Evolutionary conservation across 2,797 vertebrate genomes (phyloP).

Genomic region (Agapornis canus): DNA sequence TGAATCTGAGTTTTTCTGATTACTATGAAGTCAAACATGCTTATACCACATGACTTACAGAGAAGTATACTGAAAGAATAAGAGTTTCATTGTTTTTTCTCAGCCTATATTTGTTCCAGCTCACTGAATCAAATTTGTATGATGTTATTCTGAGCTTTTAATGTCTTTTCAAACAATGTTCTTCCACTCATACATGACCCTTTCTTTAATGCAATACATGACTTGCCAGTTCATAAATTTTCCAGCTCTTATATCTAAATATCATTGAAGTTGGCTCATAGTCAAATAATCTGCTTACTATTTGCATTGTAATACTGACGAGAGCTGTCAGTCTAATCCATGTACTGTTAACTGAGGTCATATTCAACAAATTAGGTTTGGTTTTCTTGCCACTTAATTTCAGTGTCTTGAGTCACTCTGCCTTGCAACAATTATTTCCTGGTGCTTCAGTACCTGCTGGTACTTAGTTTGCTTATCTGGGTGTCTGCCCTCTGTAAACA

Average conservation of each 20-base stretch:
- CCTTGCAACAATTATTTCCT: not conserved
- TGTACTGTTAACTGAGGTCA: fast-evolving
- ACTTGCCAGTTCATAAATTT: not conserved
- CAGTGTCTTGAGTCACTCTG: not conserved
- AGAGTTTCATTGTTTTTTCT: not conserved
- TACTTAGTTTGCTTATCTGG: constrained; percentile 49
- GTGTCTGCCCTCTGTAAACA: constrained; percentile 68
- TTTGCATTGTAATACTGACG: not conserved
- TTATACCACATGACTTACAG: not conserved
- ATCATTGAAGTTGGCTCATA: not conserved
- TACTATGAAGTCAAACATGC: not conserved
- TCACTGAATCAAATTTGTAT: not conserved
- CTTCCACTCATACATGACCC: not conserved
- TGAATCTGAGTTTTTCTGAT: not conserved
- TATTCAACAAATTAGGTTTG: not conserved
- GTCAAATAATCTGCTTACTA: not conserved
- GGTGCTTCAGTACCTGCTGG: constrained; percentile 23
- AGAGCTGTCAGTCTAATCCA: not conserved
- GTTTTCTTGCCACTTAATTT: not conserved
- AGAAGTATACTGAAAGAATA: not conserved
- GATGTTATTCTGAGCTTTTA: not conserved
- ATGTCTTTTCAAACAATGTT: not conserved
- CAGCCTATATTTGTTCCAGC: not conserved
- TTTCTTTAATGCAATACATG: not conserved
- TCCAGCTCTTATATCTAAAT: not conserved